Evolutionary conservation across 1,140 invertebrate species (phyloP), one percentile per base, ranked within the genome.

Genomic region (Papilio polytes): DNA sequence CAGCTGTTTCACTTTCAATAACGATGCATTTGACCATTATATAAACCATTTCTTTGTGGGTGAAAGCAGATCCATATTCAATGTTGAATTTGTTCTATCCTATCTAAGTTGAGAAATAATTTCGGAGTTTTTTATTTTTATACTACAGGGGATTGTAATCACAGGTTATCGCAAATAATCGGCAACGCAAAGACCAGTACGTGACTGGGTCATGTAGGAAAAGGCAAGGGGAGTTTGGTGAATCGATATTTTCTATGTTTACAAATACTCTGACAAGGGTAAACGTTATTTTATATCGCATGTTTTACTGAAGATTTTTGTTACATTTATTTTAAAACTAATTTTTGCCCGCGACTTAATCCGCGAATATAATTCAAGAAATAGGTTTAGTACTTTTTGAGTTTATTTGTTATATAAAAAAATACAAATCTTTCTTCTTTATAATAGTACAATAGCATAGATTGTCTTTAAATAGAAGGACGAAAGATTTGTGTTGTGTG

Each of bases 161-260:
- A 44, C 56, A 66, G 53, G 36, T 78, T 78, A 78, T 78, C n/a
- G 31, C 56, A 78, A 78, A 78, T 78, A 63, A 59, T 63, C 36
- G 56, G 53, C 76, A 78, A 63, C 76, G 15, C 53, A 36, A 26
- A 78, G 76, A 22, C 76, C 77, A 44, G 31, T 78, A 78, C 77
- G 77, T 78, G 77, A 78, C 77, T 78, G 77, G 77, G 77, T 66
- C 77, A 78, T 63, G 56, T 59, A 44, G 56, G 15, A 78, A 59
- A 59, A 9, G 51, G 74, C 26, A 77, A 77, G n/a, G 36, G 56
- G 77, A 63, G 18, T 12, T 78, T 22, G 31, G 56, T 44, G 36
- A 78, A 78, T 78, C 77, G 77, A 78, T 78, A 78, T 78, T 78
- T 78, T 63, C 77, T 44, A 78, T 66, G 53, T 78, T 78, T 78